Evolutionary conservation across 2,113 vertebrate species (phyloP).

Genomic region (Nibea albiflora): DNA sequence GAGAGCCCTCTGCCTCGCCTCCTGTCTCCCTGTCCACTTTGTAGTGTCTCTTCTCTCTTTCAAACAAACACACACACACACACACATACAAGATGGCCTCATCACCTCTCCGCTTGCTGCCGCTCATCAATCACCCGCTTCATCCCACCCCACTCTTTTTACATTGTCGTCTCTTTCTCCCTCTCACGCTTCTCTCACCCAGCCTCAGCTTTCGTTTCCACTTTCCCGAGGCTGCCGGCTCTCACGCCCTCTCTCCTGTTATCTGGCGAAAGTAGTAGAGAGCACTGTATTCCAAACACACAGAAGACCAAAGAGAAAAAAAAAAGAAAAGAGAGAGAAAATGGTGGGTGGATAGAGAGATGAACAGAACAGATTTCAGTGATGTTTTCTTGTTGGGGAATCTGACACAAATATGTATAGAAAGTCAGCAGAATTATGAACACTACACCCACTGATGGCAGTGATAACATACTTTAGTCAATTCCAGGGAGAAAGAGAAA

Average conservation of each 20-base stretch:
- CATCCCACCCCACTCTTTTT: slow-evolving; percentile 1
- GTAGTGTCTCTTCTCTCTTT: not conserved
- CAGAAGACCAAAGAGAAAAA: slow-evolving; percentile 1
- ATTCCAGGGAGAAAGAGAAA: slow-evolving; percentile 21
- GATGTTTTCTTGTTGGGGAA: not conserved
- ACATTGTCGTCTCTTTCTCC: not conserved
- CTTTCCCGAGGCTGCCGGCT: slow-evolving; percentile 5
- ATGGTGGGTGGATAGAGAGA: not conserved
- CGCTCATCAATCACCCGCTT: slow-evolving; percentile 25
- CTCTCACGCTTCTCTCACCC: not conserved
- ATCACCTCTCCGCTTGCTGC: slow-evolving; percentile 1
- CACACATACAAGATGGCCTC: slow-evolving; percentile 14
- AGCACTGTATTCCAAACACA: not conserved
- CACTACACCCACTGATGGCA: not conserved
- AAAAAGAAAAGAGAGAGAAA: not conserved
- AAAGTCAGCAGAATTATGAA: not conserved
- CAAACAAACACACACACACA: too few species aligned
- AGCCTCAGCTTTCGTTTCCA: not conserved
- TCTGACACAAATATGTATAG: not conserved
- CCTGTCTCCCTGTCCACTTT: slow-evolving; percentile 4
- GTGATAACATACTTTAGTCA: slow-evolving; percentile 19
- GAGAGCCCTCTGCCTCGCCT: not conserved
- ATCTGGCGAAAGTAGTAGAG: not conserved
- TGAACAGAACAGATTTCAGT: not conserved
- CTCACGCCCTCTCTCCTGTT: slow-evolving; percentile 3